Percentiles rank a stretch among this genome's conserved stretches.
These are phyloP conservation scores for Gortyna flavago DNA, from an alignment of 2,888 invertebrate species.

Conservation along the genomic window DNA sequence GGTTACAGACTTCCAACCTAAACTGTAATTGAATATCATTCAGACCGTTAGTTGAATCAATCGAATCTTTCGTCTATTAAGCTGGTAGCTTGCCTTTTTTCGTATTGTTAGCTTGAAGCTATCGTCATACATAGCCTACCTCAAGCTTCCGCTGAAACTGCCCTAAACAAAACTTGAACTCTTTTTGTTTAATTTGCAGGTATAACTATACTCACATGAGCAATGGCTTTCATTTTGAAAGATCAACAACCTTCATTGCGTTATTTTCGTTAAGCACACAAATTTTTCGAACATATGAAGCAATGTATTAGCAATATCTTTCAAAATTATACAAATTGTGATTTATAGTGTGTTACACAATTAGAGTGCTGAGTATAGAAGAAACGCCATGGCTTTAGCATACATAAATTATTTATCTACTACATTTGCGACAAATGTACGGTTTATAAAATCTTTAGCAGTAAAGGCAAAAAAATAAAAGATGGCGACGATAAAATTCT, in stretches of 20 bases:
- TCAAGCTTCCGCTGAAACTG: background rate
- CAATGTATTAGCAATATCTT: background rate
- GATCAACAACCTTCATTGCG: too few species aligned
- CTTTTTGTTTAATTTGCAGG: background rate
- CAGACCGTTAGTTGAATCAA: too few species aligned
- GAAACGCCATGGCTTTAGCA: background rate
- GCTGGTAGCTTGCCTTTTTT: too few species aligned
- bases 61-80: background rate
- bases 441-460: background rate
- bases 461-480: background rate
- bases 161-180: background rate
- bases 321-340: background rate
- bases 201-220: too few species aligned
- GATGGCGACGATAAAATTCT: background rate
- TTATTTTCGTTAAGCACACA: too few species aligned
- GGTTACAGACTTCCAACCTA: too few species aligned
- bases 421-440: too few species aligned
- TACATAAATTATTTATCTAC: background rate
- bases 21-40: too few species aligned
- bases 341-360: background rate
- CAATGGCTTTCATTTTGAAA: too few species aligned
- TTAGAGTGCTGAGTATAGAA: background rate
- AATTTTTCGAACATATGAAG: too few species aligned
- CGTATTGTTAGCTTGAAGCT: too few species aligned
- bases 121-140: background rate